Evolutionary conservation across 2,113 vertebrate species (phyloP), one percentile per base, ranked within the genome.

Genomic region (Rhynchomys soricoides): DNA sequence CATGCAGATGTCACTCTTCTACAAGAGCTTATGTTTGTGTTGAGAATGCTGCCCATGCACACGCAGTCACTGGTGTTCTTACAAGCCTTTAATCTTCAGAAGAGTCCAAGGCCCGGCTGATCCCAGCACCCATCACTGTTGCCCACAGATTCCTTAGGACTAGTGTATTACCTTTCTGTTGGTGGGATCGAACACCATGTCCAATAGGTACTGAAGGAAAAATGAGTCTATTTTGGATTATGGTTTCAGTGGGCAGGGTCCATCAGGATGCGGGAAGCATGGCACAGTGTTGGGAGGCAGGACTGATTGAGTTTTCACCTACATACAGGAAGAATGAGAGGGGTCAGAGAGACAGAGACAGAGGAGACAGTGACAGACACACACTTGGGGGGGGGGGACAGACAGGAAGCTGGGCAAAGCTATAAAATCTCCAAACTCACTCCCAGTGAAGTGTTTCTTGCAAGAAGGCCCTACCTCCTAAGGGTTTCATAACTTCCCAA

Each of bases 51-150:
- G 73, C 81, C 37, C 24, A 31, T 52, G 13, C 21, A 0, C 4
- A 0, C 1, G 5, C 3, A 40, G 19, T 52, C 40, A 0, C 2
- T 31, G 7, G 34, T 0, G 0, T 34, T 48, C 52, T 57, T 66
- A 52, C 1, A 2, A 1, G n/a, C 22, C 4, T 37, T 82, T 29
- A 45, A 7, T 3, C 0, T 78, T 70, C 0, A 3, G n/a, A 40
- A 52, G 86, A 31, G 15, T 10, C 62, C 40, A 6, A 15, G 11
- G 16, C 2, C 0, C 24, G 40, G 59, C 2, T 24, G 55, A 26
- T 45, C 43, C 26, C 48, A 13, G 4, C 40, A 34, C 29, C 17
- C 7, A 40, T 24, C 1, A 3, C 43, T 70, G 34, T 26, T 62
- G 15, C 11, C 13, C n/a, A 2, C 37, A 31, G 7, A 0, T 45